A percentile compares a stretch with the other conserved stretches of the same genome.
These are phyloP conservation scores for Ceratina japonica DNA, from an alignment of 1,140 invertebrate species.

Conservation along the genomic window DNA sequence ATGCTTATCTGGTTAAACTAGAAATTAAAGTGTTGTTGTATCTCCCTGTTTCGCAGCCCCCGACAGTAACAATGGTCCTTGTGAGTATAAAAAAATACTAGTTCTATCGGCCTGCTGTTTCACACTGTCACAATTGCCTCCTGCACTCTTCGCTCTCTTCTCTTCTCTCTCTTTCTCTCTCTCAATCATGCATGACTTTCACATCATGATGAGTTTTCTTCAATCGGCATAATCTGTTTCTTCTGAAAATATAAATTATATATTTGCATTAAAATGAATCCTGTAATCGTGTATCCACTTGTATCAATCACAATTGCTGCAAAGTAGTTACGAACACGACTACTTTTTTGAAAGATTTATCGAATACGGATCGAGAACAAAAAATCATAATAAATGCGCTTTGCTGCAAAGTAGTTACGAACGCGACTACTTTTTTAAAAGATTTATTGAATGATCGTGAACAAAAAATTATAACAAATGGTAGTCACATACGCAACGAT, in stretches of 20 bases:
- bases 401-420: no score
- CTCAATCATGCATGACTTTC: conserved; percentile 24
- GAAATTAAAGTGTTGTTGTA: conserved; percentile 78
- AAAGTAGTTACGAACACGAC: no score
- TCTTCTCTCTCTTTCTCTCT: background rate
- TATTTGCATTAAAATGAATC: conserved; percentile 2
- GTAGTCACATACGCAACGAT: no score
- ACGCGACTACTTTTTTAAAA: no score
- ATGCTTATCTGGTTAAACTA: conserved; percentile 71
- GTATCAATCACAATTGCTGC: no score
- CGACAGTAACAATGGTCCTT: conserved; percentile 90
- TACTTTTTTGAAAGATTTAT: no score
- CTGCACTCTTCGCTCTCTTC: conserved; percentile 58
- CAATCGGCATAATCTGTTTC: background rate
- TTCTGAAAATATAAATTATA: background rate
- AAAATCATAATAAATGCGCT: no score
- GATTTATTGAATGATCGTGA: no score
- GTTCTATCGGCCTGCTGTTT: conserved; percentile 78
- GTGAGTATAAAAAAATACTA: conserved; percentile 85
- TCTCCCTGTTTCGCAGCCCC: conserved; percentile 84
- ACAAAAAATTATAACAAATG: no score
- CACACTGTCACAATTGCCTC: conserved; percentile 69
- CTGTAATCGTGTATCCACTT: background rate
- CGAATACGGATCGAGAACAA: no score
- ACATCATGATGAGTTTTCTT: background rate